These are phyloP conservation scores for Eupithecia abbreviata DNA, from an alignment of 2,888 invertebrate genomes.

Conservation along the genomic window DNA sequence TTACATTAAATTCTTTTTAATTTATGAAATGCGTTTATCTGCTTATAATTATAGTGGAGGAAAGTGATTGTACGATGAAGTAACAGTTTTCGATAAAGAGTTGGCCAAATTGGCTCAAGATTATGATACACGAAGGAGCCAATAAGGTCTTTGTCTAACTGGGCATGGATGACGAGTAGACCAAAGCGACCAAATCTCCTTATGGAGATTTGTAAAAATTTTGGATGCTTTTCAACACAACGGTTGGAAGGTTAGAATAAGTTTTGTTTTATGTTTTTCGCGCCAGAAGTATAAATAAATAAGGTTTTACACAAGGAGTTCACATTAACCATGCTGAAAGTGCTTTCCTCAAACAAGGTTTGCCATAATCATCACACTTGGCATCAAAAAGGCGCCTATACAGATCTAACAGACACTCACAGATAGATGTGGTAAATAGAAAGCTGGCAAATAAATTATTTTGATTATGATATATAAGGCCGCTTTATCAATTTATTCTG, in stretches of 20 bases:
- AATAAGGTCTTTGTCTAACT: neutral
- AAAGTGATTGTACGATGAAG: neutral
- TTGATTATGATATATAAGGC: neutral
- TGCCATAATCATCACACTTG: neutral
- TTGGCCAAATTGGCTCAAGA: neutral
- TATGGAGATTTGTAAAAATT: no score
- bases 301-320: neutral
- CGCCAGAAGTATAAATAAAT: no score
- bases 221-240: no score
- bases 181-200: neutral
- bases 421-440: neutral
- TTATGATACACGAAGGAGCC: neutral
- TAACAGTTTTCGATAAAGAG: neutral
- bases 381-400: neutral
- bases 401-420: neutral
- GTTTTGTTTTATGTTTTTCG: no score
- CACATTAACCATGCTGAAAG: neutral
- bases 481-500: conserved; percentile 10
- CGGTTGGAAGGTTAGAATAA: no score
- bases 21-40: no score
- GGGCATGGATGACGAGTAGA: neutral
- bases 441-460: neutral
- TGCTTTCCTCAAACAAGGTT: neutral
- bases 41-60: neutral
- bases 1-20: no score